These are phyloP conservation scores for Exephanes ischioxanthus DNA, from an alignment of 2,888 invertebrate genomes.

Conservation along the genomic window DNA sequence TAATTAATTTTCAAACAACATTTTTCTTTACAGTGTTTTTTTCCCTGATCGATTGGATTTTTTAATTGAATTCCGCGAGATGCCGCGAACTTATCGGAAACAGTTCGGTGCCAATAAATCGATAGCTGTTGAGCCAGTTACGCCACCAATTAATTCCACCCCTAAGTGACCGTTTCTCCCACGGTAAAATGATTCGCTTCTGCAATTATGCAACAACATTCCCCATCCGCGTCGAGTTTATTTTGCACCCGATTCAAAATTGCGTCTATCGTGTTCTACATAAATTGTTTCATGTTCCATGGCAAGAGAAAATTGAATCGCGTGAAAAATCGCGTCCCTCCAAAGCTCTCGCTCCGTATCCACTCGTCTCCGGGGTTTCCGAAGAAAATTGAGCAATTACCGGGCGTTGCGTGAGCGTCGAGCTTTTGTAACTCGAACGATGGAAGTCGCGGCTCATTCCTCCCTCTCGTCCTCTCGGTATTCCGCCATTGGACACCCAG, in stretches of 20 bases:
- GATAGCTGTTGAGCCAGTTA: neutral
- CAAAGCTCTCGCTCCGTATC: slow-evolving; percentile 39
- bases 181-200: neutral
- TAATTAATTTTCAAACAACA: neutral
- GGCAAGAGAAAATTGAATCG: neutral
- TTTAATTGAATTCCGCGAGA: neutral
- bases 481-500: slow-evolving; percentile 65
- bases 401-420: slow-evolving; percentile 74
- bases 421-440: slow-evolving; percentile 68
- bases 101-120: neutral
- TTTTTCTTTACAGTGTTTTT: neutral
- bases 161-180: neutral
- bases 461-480: slow-evolving; percentile 28
- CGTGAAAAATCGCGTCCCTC: slow-evolving; percentile 35
- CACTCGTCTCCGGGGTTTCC: slow-evolving; percentile 53
- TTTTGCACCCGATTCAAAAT: neutral
- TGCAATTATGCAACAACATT: neutral
- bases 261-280: neutral
- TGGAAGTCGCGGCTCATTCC: slow-evolving; percentile 45
- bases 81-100: neutral
- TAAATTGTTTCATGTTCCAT: slow-evolving; percentile 15
- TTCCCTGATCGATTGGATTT: neutral
- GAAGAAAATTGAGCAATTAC: slow-evolving; percentile 80
- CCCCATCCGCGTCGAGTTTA: neutral
- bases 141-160: neutral